phyloP scores from a whole-genome alignment of 2,888 invertebrate genomes.

The Acanthosepion esculentum region DNA sequence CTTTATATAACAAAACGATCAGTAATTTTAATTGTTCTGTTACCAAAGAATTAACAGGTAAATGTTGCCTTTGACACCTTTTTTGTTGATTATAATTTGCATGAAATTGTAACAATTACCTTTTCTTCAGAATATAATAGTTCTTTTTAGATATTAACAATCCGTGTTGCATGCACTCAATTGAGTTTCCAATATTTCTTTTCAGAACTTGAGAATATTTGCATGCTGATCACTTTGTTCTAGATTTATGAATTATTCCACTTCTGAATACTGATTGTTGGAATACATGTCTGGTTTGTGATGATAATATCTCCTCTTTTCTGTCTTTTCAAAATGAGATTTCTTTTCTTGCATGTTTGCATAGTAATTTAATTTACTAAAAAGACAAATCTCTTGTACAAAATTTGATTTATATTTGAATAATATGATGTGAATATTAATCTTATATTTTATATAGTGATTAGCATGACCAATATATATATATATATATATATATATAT shows the following conservation, averaged over 20 bases:
- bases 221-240: not conserved
- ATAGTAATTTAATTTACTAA: not conserved
- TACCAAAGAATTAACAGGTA: not conserved
- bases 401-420: not conserved
- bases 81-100: not conserved
- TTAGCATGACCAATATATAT: not conserved
- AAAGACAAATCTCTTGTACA: not conserved
- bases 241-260: not conserved
- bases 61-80: not conserved
- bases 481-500: not conserved
- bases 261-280: not conserved
- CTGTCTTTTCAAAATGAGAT: not conserved
- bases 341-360: not conserved
- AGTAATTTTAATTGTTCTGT: not conserved
- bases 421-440: not conserved
- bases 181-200: not conserved
- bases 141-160: not conserved
- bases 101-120: not conserved
- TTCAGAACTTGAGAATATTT: conserved; percentile 20
- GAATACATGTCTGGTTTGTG: not conserved
- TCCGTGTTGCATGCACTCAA: not conserved
- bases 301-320: not conserved
- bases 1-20: not conserved
- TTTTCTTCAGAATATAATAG: not conserved
- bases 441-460: not conserved